Percentiles rank a stretch among this genome's conserved stretches.
Conservation (phyloP, 92 coral and sea anemone species). For the Phymanthus crucifer region DNA sequence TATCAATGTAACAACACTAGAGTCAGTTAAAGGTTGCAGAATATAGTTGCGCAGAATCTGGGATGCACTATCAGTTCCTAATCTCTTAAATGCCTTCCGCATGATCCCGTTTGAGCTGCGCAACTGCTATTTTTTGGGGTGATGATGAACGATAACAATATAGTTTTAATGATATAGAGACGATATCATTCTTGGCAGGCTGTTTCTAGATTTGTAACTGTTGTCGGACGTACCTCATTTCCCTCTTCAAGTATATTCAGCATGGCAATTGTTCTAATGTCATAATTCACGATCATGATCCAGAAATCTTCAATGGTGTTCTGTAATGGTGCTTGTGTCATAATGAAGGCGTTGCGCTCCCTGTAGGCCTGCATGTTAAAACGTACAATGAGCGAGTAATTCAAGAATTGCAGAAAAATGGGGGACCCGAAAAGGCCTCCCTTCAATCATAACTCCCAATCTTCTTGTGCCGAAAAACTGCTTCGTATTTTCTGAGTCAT, state of each 20-base stretch:
- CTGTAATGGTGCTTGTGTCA: constrained; percentile 68
- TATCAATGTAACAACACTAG: not conserved
- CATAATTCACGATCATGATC: constrained; percentile 69
- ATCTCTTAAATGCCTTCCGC: too few species aligned
- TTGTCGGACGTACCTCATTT: constrained; percentile 38
- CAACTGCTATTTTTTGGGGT: too few species aligned
- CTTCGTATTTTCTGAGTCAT: not conserved
- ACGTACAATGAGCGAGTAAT: not conserved
- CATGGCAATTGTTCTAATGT: constrained; percentile 69
- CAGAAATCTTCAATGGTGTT: constrained; percentile 73
- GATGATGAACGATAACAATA: too few species aligned
- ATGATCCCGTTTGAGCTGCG: too few species aligned
- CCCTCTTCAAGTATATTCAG: constrained; percentile 52
- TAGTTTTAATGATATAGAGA: too few species aligned
- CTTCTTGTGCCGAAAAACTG: not conserved
- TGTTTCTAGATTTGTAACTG: too few species aligned
- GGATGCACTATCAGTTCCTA: too few species aligned
- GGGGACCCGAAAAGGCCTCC: too few species aligned
- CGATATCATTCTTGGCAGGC: too few species aligned
- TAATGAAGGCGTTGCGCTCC: constrained; percentile 59
- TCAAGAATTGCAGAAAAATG: not conserved
- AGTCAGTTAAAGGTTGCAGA: not conserved
- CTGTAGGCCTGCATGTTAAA: constrained; percentile 36
- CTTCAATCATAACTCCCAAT: too few species aligned
- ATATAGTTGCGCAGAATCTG: not conserved